Evolutionary conservation across 2,888 invertebrate species (phyloP).

Genomic region (Megalurothrips usitatus): DNA sequence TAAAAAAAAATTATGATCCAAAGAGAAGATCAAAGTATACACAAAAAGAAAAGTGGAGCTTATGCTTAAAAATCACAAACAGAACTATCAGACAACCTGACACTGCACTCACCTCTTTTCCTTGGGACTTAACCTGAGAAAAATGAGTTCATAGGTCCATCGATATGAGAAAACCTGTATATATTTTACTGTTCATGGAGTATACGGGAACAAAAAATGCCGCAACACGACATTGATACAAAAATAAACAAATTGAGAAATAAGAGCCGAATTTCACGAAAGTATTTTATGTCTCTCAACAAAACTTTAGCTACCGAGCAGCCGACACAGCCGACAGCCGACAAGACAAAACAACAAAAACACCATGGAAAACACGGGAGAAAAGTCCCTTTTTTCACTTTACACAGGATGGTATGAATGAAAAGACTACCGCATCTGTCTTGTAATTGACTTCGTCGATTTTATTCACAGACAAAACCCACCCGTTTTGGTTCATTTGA

Average conservation of each 20-base stretch:
- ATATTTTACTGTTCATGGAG: neutral
- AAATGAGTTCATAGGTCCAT: neutral
- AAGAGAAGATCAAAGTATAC: neutral
- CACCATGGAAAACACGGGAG: neutral
- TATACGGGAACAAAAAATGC: neutral
- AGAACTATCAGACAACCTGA: neutral
- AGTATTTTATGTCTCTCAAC: neutral
- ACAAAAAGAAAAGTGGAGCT: neutral
- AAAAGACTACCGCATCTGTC: neutral
- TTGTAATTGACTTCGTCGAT: neutral
- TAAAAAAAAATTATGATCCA: neutral
- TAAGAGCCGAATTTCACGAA: neutral
- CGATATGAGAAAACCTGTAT: neutral
- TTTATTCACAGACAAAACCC: neutral
- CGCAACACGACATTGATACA: neutral
- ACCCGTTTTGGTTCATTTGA: neutral
- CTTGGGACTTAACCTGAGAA: neutral
- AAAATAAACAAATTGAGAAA: neutral
- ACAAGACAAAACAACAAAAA: neutral
- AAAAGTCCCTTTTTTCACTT: too few species aligned
- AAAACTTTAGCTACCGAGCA: neutral
- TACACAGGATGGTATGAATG: neutral
- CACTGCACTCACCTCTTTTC: neutral
- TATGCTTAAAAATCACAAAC: neutral
- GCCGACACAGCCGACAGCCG: neutral